Evolutionary conservation across 2,888 invertebrate species (phyloP).

Genomic region (Melikaiella ostensackeni): DNA sequence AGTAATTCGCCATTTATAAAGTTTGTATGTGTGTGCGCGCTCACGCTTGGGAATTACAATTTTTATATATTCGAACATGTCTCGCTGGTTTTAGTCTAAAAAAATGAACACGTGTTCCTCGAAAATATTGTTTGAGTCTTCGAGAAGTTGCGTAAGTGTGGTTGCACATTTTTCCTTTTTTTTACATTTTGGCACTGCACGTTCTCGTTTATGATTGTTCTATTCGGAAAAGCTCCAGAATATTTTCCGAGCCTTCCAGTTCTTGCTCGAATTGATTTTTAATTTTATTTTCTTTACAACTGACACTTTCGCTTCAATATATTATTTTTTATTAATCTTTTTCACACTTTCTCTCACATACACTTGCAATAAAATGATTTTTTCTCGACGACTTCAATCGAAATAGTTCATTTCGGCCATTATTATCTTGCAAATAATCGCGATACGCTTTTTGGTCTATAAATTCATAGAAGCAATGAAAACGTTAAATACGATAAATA

Average conservation of each 20-base stretch:
- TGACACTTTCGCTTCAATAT: background rate
- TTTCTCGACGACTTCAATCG: conserved; percentile 39
- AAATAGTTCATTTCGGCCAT: conserved; percentile 38
- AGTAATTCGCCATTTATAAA: conserved; percentile 33
- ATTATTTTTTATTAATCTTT: background rate
- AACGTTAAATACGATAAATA: background rate
- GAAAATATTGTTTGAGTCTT: conserved; percentile 34
- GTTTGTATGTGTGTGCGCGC: background rate
- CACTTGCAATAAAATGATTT: conserved; percentile 20
- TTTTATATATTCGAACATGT: conserved; percentile 51
- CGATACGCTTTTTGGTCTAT: conserved; percentile 39
- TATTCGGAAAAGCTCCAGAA: conserved; percentile 45
- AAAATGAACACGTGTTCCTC: conserved; percentile 31
- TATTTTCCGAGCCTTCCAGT: conserved; percentile 17
- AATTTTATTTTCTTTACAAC: background rate
- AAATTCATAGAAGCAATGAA: conserved; percentile 40
- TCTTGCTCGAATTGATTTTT: conserved; percentile 4
- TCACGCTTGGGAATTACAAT: conserved; percentile 13
- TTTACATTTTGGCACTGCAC: conserved; percentile 36
- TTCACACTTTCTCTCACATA: conserved; percentile 4
- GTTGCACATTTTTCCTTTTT: conserved; percentile 33
- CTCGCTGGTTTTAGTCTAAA: background rate
- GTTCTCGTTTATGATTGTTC: background rate
- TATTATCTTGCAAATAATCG: conserved; percentile 38
- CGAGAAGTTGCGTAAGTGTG: conserved; percentile 21